Base-by-base conservation (phyloP, 2,888 invertebrate genomes). In the Hybos culiciformis region DNA sequence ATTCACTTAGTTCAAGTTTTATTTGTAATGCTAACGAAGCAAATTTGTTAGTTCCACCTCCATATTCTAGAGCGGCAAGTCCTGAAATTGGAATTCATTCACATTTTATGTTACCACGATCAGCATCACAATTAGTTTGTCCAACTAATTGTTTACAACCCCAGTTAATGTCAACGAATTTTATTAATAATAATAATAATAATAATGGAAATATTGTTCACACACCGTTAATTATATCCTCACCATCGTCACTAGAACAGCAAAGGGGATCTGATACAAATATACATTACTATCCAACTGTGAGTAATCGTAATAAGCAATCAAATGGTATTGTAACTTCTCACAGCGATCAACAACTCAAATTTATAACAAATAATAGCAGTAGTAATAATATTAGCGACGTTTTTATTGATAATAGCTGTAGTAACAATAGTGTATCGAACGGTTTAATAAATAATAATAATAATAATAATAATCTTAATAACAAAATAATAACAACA, bases 1-100 rank as follows among this genome's bases (percentile, higher is more conserved):
- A 87, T 66, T 87, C 86, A 52, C 72, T 87, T 56, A 86, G 81
- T 68, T 87, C 86, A 55, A 86, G 84, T 70, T 86, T 82, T 68
- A 79, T 85, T 66, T 86, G 85, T 68, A 85, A 83, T 56, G 77
- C 83, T 51, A 86, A 85, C 69, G 86, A 87, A 77, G 83, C 85
- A 42, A 86, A 86, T 63, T 79, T 81, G 45, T 72, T 84, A 61
- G 77, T 86, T 54, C 86, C 86, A 46, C 86, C 86, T 37, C 84
- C 86, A 15, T 87, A 87, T 66, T 85, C 85, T 45, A 78, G 81
- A 56, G 80, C 81, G 51, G 78, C 78, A 54, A 83, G 80, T 62
- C 74, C 80, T 53, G 83, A 82, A 53, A 75, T 77, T 53, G 66
- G 74, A 45, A 65, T 64, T 50, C 70, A 66, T 44, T 67, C 70